A percentile compares a stretch with the other conserved stretches of the same genome.
phyloP scores from a whole-genome alignment of 1,140 invertebrate species.

The Magallana ariakensis region DNA sequence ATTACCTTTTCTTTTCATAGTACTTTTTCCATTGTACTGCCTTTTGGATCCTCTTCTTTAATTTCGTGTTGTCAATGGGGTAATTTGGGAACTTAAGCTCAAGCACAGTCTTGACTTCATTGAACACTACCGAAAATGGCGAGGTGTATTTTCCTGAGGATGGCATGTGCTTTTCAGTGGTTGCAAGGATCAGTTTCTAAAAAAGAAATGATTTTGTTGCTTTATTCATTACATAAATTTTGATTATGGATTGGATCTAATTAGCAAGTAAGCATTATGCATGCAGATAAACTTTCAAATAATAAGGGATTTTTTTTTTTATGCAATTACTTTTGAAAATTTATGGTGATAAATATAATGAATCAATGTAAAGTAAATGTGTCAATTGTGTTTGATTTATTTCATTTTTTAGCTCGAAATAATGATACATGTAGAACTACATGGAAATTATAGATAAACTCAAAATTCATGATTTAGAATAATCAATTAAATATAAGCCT shows the following conservation, averaged over 20 bases:
- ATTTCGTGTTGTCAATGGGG: not conserved
- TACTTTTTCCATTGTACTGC: not conserved
- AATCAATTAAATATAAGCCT: not conserved
- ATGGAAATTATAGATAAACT: too few relatives aligned
- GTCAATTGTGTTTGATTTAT: too few relatives aligned
- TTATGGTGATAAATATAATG: too few relatives aligned
- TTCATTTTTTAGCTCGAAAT: too few relatives aligned
- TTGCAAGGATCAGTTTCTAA: not conserved
- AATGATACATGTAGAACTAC: too few relatives aligned
- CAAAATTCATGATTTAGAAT: not conserved
- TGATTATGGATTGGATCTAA: not conserved
- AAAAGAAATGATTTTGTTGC: not conserved
- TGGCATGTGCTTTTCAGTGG: not conserved
- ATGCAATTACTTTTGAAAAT: too few relatives aligned
- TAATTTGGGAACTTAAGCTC: not conserved
- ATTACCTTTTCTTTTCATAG: not conserved
- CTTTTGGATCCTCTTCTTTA: slow-evolving; percentile 3
- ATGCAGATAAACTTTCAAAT: too few relatives aligned
- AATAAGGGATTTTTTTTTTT: too few relatives aligned
- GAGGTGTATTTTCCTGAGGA: not conserved
- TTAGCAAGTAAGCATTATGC: not conserved
- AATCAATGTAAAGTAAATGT: too few relatives aligned
- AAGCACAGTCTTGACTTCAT: not conserved
- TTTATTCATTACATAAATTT: not conserved
- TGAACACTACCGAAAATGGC: not conserved